Evolutionary conservation across 2,888 invertebrate genomes (phyloP).

Genomic region (Dolomedes plantarius): DNA sequence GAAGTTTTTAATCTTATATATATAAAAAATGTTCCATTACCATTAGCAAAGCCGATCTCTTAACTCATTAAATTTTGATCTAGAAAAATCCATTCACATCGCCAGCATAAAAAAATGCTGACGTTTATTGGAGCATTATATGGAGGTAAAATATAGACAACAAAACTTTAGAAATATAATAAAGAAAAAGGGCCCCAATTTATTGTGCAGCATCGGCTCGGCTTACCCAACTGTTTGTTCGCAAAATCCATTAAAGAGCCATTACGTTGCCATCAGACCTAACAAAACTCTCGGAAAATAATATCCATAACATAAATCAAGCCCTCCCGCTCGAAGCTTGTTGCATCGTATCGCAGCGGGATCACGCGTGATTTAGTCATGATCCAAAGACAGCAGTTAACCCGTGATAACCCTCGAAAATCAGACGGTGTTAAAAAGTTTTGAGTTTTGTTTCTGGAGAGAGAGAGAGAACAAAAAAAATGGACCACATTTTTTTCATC

Average conservation of each 20-base stretch:
- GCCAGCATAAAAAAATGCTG: no score
- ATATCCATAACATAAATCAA: constrained; percentile 7
- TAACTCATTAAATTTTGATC: no score
- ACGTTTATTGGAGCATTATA: no score
- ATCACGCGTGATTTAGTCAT: constrained; percentile 38
- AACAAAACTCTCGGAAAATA: constrained; percentile 8
- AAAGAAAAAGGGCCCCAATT: neutral
- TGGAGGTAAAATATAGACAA: neutral
- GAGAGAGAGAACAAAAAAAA: constrained; percentile 24
- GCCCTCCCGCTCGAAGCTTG: neutral
- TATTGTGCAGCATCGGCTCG: neutral
- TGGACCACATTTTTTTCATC: neutral
- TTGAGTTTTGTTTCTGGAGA: neutral
- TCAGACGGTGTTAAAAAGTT: constrained; percentile 14
- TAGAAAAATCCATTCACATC: no score
- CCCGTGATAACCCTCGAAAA: constrained; percentile 43
- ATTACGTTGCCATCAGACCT: constrained; percentile 18
- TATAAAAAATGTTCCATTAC: no score
- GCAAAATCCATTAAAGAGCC: constrained; percentile 29
- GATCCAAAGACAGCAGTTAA: constrained; percentile 53
- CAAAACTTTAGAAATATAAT: neutral
- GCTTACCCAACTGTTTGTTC: constrained; percentile 28
- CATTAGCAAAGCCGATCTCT: no score
- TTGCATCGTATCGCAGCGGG: constrained; percentile 4
- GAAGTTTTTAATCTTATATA: no score